A percentile compares a stretch with the other conserved stretches of the same genome.
These are phyloP conservation scores for Stercorarius parasiticus DNA, from an alignment of 2,113 vertebrate genomes.

Conservation along the genomic window DNA sequence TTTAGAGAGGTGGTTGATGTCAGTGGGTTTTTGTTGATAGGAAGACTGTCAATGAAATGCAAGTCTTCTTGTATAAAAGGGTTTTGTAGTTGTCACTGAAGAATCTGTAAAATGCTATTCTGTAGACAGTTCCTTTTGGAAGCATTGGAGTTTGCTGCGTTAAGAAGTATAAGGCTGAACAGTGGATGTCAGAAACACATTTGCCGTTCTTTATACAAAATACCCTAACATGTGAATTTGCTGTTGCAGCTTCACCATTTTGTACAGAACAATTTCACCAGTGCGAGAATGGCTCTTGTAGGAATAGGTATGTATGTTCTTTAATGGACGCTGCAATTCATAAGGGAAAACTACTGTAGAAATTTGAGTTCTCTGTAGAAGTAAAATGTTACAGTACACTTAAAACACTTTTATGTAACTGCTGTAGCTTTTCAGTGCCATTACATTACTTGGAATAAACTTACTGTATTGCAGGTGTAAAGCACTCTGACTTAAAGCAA, in stretches of 20 bases:
- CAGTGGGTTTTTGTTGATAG: neutral
- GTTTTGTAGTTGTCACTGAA: neutral
- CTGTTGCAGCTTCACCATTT: constrained; percentile 84
- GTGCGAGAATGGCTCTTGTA: constrained; percentile 89
- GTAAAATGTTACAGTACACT: neutral
- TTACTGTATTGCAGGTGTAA: constrained; percentile 79
- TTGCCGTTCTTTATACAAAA: neutral
- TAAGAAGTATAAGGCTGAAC: neutral
- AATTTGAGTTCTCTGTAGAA: neutral
- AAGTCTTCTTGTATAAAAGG: neutral
- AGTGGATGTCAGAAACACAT: neutral
- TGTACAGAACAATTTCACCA: constrained; percentile 88
- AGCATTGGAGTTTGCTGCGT: neutral
- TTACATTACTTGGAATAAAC: neutral
- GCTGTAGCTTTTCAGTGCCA: neutral
- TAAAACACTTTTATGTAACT: neutral
- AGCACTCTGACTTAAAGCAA: constrained; percentile 87
- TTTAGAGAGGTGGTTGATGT: neutral
- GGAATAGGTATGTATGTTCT: constrained; percentile 83
- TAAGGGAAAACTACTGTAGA: neutral
- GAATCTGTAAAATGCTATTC: neutral
- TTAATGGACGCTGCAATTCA: neutral
- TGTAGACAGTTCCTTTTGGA: neutral
- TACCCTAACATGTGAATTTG: constrained; percentile 24
- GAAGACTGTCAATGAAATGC: neutral